Conservation (phyloP, 35 echinoderm and acorn worm genomes). For the Eucidaris tribuloides region DNA sequence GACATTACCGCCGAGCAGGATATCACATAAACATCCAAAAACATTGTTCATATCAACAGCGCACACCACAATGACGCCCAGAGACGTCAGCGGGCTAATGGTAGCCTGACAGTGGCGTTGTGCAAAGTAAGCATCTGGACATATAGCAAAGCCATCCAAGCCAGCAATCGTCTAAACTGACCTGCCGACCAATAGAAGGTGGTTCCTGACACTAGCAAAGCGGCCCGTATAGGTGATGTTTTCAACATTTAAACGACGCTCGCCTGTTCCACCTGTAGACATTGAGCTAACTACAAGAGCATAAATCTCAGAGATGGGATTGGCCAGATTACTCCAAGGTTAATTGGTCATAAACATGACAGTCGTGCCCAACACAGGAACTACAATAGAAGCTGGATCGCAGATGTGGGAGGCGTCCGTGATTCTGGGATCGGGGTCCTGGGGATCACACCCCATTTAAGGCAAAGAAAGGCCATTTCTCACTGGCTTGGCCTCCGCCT, state of each 20-base stretch:
- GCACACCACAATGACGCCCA: too few species aligned
- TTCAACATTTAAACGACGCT: slow-evolving; percentile 96
- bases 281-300: not conserved
- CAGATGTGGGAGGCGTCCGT: slow-evolving; percentile 57
- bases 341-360: slow-evolving; percentile 37
- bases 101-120: slow-evolving; percentile 24
- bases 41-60: too few species aligned
- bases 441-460: slow-evolving; percentile 56
- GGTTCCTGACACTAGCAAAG: slow-evolving; percentile 27
- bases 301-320: slow-evolving; percentile 63
- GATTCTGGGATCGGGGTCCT: slow-evolving; percentile 73
- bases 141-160: not conserved
- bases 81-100: slow-evolving; percentile 33
- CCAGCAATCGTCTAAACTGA: too few species aligned
- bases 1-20: not conserved
- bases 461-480: slow-evolving; percentile 51
- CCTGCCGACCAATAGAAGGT: slow-evolving; percentile 7
- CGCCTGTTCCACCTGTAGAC: slow-evolving; percentile 18
- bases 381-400: slow-evolving; percentile 75
- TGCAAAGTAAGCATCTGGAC: slow-evolving; percentile 25
- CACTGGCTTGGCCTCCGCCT: slow-evolving; percentile 72
- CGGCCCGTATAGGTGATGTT: slow-evolving; percentile 52
- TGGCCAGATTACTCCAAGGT: slow-evolving; percentile 65
- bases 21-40: too few species aligned
- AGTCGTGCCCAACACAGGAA: slow-evolving; percentile 64